A percentile compares a stretch with the other conserved stretches of the same genome.
These are phyloP conservation scores for Acronicta alni DNA, from an alignment of 2,888 invertebrate species.

Conservation along the genomic window DNA sequence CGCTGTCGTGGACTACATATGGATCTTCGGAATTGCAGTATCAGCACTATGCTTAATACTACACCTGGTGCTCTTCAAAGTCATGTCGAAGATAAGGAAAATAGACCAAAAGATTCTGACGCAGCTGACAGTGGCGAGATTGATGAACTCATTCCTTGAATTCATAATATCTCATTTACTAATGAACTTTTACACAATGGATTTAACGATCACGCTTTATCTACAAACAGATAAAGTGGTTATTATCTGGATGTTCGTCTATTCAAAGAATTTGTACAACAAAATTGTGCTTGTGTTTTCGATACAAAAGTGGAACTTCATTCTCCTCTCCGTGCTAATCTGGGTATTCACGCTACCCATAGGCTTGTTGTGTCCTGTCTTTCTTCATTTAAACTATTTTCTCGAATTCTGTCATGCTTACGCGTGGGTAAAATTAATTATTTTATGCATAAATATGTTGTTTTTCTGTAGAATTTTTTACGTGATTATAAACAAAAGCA, in stretches of 20 bases:
- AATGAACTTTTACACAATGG: conserved; percentile 1
- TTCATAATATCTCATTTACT: conserved; percentile 47
- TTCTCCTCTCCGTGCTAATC: conserved; percentile 54
- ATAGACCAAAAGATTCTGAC: conserved; percentile 72
- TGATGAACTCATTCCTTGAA: conserved; percentile 68
- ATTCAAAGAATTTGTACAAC: conserved; percentile 75
- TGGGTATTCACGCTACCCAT: conserved; percentile 68
- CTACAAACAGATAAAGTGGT: conserved; percentile 70
- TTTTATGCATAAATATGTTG: conserved; percentile 66
- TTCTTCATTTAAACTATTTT: conserved; percentile 5
- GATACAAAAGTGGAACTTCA: conserved; percentile 57
- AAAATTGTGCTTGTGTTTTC: conserved; percentile 73
- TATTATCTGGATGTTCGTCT: conserved; percentile 75
- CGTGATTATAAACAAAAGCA: conserved; percentile 57
- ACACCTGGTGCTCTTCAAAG: conserved; percentile 61
- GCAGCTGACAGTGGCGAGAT: conserved; percentile 70
- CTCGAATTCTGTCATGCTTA: conserved; percentile 59
- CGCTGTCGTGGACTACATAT: background rate
- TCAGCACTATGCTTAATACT: conserved; percentile 64
- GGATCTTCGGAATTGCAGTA: conserved; percentile 33
- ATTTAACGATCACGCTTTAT: conserved; percentile 58
- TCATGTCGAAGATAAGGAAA: conserved; percentile 67
- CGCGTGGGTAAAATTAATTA: conserved; percentile 65
- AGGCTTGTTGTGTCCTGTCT: conserved; percentile 60
- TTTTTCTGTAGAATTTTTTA: conserved; percentile 71